Base-by-base conservation (phyloP, 2,797 vertebrate species). In the Ceryle rudis region DNA sequence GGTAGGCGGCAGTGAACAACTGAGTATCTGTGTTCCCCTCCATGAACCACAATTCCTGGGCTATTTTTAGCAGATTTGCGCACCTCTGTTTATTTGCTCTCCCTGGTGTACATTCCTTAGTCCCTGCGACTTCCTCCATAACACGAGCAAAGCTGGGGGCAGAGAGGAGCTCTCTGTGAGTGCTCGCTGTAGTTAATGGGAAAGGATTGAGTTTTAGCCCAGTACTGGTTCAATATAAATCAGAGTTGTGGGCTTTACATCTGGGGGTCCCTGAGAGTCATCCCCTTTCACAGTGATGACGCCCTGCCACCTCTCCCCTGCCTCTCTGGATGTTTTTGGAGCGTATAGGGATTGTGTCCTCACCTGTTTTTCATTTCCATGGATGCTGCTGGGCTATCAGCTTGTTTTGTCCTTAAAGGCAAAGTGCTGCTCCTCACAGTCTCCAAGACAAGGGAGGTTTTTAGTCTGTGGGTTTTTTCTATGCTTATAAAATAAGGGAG, bases 41-140 rank as follows among this genome's bases (percentile, higher is more conserved):
- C 88, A 84, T 81, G 74, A 92, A 47, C 86, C 1, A 4, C 64
- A 82, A 10, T 94, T 86, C 86, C 82, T 35, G 83, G 42, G 47
- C 92, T 97, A 94, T 96, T 97, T 97, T 95, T 95, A 97, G 96
- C 91, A 92, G 83, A 89, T 95, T 97, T 95, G 88, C 78, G 31
- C 96, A 96, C 95, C 95, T 96, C 96, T 93, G 93, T 97, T 97
- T 96, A 94, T 96, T 97, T 96, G 87, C 73, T 90, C 89, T 97
- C 94, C 83, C 85, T 52, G 61, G 78, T 65, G 91, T 33, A 12
- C 91, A 93, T 96, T 96, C 94, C 93, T 95, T 77, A 72, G 78
- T 90, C 83, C 82, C 77, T 80, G 52, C 0, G 6, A 91, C 74
- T 95, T 97, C 94, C 94, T 91, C 78, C 5, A 0, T 21, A 69